phyloP scores from a whole-genome alignment of 2,888 invertebrate genomes.

The Melanostoma mellinum region DNA sequence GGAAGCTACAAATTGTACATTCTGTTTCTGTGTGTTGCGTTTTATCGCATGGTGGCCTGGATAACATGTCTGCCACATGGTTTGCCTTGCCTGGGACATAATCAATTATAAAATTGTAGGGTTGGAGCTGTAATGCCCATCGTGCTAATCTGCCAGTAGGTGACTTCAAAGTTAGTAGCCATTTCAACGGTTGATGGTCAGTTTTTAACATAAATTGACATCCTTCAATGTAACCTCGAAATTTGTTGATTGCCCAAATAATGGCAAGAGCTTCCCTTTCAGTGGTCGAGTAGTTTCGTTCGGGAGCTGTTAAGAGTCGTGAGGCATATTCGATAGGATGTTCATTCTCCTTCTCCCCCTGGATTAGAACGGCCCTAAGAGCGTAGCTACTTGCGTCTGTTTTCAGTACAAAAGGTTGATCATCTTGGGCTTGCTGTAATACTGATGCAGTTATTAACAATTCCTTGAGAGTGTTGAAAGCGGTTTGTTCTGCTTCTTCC shows the following conservation, averaged over 20 bases:
- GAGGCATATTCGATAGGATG: constrained; percentile 74
- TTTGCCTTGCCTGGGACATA: constrained; percentile 79
- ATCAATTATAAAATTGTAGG: constrained; percentile 5
- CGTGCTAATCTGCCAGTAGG: constrained; percentile 78
- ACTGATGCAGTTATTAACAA: constrained; percentile 20
- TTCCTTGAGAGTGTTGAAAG: constrained; percentile 9
- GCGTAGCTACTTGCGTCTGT: constrained; percentile 36
- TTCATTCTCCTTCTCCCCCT: constrained; percentile 63
- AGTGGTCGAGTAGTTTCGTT: constrained; percentile 31
- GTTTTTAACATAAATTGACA: constrained; percentile 35
- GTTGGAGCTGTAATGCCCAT: constrained; percentile 74
- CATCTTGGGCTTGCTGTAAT: constrained; percentile 36
- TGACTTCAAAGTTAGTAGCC: constrained; percentile 76
- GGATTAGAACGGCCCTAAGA: constrained; percentile 41
- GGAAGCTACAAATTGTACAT: constrained; percentile 28
- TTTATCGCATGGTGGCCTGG: constrained; percentile 50
- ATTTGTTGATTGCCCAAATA: constrained; percentile 22
- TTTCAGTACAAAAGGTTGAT: constrained; percentile 1
- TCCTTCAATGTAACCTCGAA: constrained; percentile 33
- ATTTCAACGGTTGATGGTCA: constrained; percentile 38
- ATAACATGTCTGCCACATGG: constrained; percentile 71
- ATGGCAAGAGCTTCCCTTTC: constrained; percentile 27
- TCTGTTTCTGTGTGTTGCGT: constrained; percentile 10
- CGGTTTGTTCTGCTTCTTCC: constrained; percentile 3
- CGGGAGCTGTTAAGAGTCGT: constrained; percentile 65